Base-by-base conservation (phyloP, 1,140 invertebrate genomes). In the Drosophila funebris region DNA sequence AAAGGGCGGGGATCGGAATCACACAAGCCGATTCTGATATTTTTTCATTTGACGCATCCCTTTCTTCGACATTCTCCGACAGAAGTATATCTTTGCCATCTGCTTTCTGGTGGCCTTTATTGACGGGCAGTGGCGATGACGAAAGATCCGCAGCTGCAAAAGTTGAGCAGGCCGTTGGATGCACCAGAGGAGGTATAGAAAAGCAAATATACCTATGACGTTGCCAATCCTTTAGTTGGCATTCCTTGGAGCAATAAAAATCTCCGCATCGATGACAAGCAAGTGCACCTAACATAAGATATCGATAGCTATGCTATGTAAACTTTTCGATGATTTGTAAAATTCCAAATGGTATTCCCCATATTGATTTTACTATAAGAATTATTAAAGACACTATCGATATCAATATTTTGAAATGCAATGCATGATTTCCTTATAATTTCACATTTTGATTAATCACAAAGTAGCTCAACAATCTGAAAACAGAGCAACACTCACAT, bases 141-240 rank as follows among this genome's bases (percentile, higher is more conserved):
- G n/a, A 11, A 5, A 11, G 1, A 1, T 58, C 8, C 5, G 44
- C 9, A 14, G 1, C 14, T 14, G 18, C 20, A 41, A 63, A 24
- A 3, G 8, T 31, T 1, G 82, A 81, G 44, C 73, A 75, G 0
- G 43, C 43, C 13, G 24, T 14, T 6, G 81, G 82, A 18, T 61
- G 16, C 2, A 85, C 81, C 24, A 85, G 8, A 2, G 81, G 46
- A 1, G 82, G 82, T 20, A 87, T 31, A 1, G 74, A 53, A 13
- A 89, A 69, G 41, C 82, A 87, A 22, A 87, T 87, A 46, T 87
- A 87, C 11, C 82, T 68, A 18, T 87, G 82, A 4, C 57, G 48
- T 29, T 69, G 82, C 82, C 82, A 87, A 43, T 87, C 84, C 13
- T 46, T 20, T 0, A 50, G 50, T 27, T 87, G 82, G 5, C 82